phyloP scores from a whole-genome alignment of 1,140 invertebrate genomes.

The Caenorhabditis latens region DNA sequence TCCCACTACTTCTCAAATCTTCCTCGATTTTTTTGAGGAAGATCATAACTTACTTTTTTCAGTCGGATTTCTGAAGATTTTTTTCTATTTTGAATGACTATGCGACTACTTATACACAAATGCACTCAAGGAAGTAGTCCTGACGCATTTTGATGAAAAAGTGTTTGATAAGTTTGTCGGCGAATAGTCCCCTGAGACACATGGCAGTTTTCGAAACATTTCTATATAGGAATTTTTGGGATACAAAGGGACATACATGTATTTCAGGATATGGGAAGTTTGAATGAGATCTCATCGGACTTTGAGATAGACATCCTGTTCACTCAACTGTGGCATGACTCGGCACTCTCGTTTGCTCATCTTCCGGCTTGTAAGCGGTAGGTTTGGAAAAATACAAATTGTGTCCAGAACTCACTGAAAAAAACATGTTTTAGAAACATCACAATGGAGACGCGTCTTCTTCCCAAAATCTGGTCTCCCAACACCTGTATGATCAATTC shows the following conservation, averaged over 20 bases:
- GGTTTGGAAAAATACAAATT: neutral
- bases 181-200: conserved; percentile 17
- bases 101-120: neutral
- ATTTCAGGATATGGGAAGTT: conserved; percentile 73
- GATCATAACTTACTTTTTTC: neutral
- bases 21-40: neutral
- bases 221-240: neutral
- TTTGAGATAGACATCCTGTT: conserved; percentile 78
- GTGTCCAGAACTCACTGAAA: neutral
- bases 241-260: neutral
- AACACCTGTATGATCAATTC: conserved; percentile 77
- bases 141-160: conserved; percentile 38
- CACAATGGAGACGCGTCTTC: conserved; percentile 74
- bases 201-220: conserved; percentile 50
- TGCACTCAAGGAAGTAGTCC: neutral
- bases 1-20: neutral
- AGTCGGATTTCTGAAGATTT: neutral
- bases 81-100: neutral
- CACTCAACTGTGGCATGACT: conserved; percentile 77
- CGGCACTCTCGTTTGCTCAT: conserved; percentile 72
- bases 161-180: conserved; percentile 53
- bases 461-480: conserved; percentile 75
- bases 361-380: conserved; percentile 72
- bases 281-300: conserved; percentile 77
- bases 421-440: conserved; percentile 70